phyloP scores from a whole-genome alignment of 2,113 vertebrate genomes.

The Genyomyrus donnyi region DNA sequence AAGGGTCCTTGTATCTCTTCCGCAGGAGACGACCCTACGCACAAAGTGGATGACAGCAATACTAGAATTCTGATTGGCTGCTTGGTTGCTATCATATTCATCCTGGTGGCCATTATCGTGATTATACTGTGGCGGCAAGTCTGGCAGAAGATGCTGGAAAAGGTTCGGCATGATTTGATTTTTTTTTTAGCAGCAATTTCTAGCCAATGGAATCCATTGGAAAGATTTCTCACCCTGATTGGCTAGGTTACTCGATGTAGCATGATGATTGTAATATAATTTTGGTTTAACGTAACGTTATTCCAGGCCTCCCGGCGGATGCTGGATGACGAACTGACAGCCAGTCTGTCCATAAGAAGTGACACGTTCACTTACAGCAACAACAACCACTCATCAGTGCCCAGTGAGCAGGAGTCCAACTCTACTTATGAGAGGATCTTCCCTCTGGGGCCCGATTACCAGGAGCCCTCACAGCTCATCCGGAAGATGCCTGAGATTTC shows the following conservation, averaged over 20 bases:
- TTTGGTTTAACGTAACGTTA: neutral
- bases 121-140: constrained; percentile 96
- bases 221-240: neutral
- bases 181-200: neutral
- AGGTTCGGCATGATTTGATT: constrained; percentile 65
- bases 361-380: constrained; percentile 79
- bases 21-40: constrained; percentile 71
- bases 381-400: constrained; percentile 66
- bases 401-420: constrained; percentile 77
- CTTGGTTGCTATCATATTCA: constrained; percentile 91
- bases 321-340: constrained; percentile 86
- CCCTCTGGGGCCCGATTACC: constrained; percentile 85
- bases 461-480: constrained; percentile 84
- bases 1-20: neutral
- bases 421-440: constrained; percentile 93
- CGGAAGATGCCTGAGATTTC: constrained; percentile 82
- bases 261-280: neutral
- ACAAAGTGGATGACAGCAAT: constrained; percentile 90
- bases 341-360: constrained; percentile 83
- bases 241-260: neutral
- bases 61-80: constrained; percentile 90
- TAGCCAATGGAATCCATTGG: neutral
- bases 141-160: constrained; percentile 97
- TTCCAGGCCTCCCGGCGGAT: constrained; percentile 80
- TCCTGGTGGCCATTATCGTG: constrained; percentile 84